Evolutionary conservation across 2,113 vertebrate species (phyloP), one percentile per base, ranked within the genome.

Genomic region (Rafetus swinhoei): DNA sequence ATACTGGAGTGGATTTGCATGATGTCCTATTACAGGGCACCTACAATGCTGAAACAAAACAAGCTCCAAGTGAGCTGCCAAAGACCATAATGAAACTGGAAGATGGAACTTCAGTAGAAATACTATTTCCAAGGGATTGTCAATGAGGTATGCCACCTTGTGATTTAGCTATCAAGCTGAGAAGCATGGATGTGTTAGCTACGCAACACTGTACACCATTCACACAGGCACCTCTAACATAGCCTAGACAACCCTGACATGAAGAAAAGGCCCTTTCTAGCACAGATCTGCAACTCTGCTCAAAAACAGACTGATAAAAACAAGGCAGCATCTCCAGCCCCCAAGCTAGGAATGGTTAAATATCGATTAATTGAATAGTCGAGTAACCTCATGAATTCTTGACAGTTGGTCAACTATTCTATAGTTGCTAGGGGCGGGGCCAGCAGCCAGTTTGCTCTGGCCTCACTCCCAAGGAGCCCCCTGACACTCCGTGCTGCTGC

Each of bases 171-270:
- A 55, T 4, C 39, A 84, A 1, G 7, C 53, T 16, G 59, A 54
- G 50, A 82, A 89, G 13, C 56, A 56, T 7, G 52, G 54, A 11
- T 1, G 1, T 18, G 39, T 55, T 81, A 32, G 65, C 0, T 76
- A 76, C 0, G 0, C 32, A 18, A 21, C n/a, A 52, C 19, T 6
- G 65, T 21, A 0, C 0, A 24, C 1, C 32, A 11, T 0, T 7
- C 79, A 24, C 11, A 50, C 22, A 8, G 62, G 50, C 0, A 27
- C 79, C 59, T 35, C 77, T 16, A 27, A 2, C 0, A 0, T 52
- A 52, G 79, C 39, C 16, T 60, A 15, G 57, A 29, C 16, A 76
- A 15, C 12, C 82, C 62, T 0, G 0, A 56, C n/a, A 77, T 29
- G 54, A 39, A 56, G 79, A 82, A 62, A 50, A 39, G 57, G 74